Evolutionary conservation across 37 sponge, comb jelly and placozoan genomes (phyloP), one percentile per base, ranked within the genome.

Genomic region (Haliclona indistincta): DNA sequence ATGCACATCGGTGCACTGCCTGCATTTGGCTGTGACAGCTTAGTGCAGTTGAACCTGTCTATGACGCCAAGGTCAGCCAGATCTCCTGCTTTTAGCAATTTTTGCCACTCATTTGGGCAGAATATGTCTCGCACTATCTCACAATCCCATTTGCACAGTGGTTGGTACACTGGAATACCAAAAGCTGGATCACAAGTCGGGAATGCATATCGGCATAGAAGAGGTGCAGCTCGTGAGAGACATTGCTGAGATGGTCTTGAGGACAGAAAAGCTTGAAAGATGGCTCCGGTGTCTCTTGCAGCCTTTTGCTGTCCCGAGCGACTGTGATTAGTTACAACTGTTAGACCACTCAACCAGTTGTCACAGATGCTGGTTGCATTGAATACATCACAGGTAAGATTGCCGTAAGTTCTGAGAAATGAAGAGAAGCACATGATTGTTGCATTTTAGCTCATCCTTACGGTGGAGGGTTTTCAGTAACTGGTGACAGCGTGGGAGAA

Each of bases 101-200:
- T 4, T 33, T 30, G 25, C 79, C 83, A 80, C 2, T 75, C 60
- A 30, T 69, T 64, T 32, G 44, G 43, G 47, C 92, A 91, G 35
- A 78, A 33, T 17, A 76, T 76, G 39, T 76, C 63, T 28, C 62
- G 42, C 26, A 79, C 29, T 17, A 71, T 73, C 54, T 53, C 45
- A 41, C 92, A 91, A 55, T 56, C 84, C 47, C 71, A 20, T 19
- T 62, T 34, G 54, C 92, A 91, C 1, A 91, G 64, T 11, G 82
- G 79, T 35, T 85, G 83, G 42, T 86, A 81, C 26, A 68, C 66
- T 0, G 87, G 78, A 17, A 64, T 32, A 1, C 4, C 13, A 42
- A 44, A 82, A 42, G 83, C 82, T 29, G 86, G 83, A 47, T 85
- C 83, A 78, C 91, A 91, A 1, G 81, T 79, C 28, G 86, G 82